These are phyloP conservation scores for Homarus americanus DNA, from an alignment of 1,140 invertebrate species.

Conservation along the genomic window DNA sequence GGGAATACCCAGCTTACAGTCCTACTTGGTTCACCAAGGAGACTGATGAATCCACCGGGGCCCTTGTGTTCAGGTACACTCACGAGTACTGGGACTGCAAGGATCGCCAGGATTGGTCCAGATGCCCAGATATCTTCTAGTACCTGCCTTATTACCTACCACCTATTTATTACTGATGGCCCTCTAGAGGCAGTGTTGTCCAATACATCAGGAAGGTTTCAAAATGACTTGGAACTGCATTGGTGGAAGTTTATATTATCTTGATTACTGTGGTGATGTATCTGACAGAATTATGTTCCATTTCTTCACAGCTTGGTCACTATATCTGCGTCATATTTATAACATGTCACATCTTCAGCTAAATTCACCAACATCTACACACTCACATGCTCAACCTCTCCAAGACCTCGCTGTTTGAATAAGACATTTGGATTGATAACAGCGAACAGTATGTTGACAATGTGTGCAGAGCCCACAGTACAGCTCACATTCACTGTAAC, in stretches of 20 bases:
- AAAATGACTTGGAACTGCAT: conserved; percentile 11
- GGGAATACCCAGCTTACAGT: conserved; percentile 86
- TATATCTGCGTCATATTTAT: background rate
- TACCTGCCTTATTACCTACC: conserved; percentile 26
- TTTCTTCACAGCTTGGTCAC: conserved; percentile 33
- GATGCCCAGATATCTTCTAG: conserved; percentile 96
- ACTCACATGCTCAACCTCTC: conserved; percentile 10
- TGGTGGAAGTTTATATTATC: conserved; percentile 5
- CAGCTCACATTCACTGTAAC: conserved; percentile 30
- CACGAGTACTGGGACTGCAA: conserved; percentile 97
- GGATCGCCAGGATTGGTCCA: conserved; percentile 90
- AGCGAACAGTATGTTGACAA: background rate
- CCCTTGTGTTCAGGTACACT: conserved; percentile 90
- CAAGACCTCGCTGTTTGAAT: background rate
- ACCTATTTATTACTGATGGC: conserved; percentile 20
- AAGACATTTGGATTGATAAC: background rate
- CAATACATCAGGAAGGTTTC: conserved; percentile 6
- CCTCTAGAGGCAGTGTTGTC: conserved; percentile 36
- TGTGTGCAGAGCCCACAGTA: conserved; percentile 15
- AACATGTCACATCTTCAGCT: background rate
- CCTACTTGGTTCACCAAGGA: conserved; percentile 95
- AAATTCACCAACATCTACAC: background rate
- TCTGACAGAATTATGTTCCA: conserved; percentile 8
- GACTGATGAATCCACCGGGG: conserved; percentile 88
- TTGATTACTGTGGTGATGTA: background rate